These are phyloP conservation scores for Stramonita haemastoma DNA, from an alignment of 2,888 invertebrate species.

Conservation along the genomic window DNA sequence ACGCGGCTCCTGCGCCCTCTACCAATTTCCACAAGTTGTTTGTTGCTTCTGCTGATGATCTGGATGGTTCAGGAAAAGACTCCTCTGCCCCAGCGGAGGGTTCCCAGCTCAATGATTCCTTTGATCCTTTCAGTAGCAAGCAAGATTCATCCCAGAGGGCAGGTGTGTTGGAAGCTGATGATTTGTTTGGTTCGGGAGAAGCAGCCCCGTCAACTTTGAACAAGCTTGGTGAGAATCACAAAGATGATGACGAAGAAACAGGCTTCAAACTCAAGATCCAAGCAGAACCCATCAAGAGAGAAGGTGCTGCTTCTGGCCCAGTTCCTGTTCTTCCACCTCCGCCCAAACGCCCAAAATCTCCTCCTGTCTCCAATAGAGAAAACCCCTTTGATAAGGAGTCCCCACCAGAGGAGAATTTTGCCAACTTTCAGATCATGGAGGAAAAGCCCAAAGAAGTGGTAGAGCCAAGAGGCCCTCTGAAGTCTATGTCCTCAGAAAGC, in stretches of 20 bases:
- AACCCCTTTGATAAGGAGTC: slow-evolving; percentile 77
- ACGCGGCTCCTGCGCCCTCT: slow-evolving; percentile 35
- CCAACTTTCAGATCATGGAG: slow-evolving; percentile 70
- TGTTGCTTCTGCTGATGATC: slow-evolving; percentile 41
- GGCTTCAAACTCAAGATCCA: slow-evolving; percentile 65
- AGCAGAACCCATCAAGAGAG: slow-evolving; percentile 44
- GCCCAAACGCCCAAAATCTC: slow-evolving; percentile 66
- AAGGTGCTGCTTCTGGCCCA: slow-evolving; percentile 47
- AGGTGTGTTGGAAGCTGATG: neutral
- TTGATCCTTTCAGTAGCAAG: slow-evolving; percentile 59
- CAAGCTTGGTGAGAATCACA: slow-evolving; percentile 47
- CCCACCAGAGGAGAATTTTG: slow-evolving; percentile 75
- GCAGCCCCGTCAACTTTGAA: slow-evolving; percentile 26
- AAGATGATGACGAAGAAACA: slow-evolving; percentile 55
- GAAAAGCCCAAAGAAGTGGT: slow-evolving; percentile 51
- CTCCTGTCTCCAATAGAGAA: slow-evolving; percentile 71
- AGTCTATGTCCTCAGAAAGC: slow-evolving; percentile 65
- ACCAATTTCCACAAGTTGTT: slow-evolving; percentile 45
- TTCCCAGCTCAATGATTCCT: slow-evolving; percentile 47
- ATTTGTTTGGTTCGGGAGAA: slow-evolving; percentile 7
- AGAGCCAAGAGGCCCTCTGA: slow-evolving; percentile 46
- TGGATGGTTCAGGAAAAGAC: slow-evolving; percentile 34
- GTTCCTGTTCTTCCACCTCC: slow-evolving; percentile 68
- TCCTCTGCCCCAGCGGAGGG: slow-evolving; percentile 21
- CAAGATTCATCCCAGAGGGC: slow-evolving; percentile 26